phyloP scores from a whole-genome alignment of 2,113 vertebrate genomes.

The Oncorhynchus tshawytscha region DNA sequence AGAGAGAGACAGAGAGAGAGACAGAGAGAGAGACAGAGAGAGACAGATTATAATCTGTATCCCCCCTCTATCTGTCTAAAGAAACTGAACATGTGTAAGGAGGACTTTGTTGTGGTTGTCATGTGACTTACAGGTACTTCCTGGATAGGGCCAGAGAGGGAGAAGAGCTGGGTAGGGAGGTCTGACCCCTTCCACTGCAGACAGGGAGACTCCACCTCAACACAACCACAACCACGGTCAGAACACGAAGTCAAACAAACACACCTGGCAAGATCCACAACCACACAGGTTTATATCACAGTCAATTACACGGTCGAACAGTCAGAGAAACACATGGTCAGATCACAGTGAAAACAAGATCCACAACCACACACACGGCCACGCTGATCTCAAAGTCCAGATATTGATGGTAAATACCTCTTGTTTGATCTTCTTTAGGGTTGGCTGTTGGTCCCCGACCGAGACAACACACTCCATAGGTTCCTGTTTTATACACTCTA shows the following conservation, averaged over 20 bases:
- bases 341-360: too few species aligned
- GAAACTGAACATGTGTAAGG: too few species aligned
- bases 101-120: neutral
- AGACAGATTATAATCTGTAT: too few species aligned
- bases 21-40: too few species aligned
- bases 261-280: too few species aligned
- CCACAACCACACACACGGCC: neutral
- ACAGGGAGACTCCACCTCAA: conserved; percentile 87
- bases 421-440: conserved; percentile 97
- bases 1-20: too few species aligned
- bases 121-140: conserved; percentile 85
- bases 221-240: conserved; percentile 35
- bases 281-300: neutral
- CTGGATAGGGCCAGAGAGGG: conserved; percentile 77
- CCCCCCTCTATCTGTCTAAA: too few species aligned
- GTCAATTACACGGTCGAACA: neutral
- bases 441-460: conserved; percentile 68
- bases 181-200: conserved; percentile 91
- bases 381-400: neutral
- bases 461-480: conserved; percentile 86
- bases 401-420: conserved; percentile 77
- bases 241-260: neutral
- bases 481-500: conserved; percentile 93
- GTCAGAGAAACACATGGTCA: too few species aligned
- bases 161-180: conserved; percentile 87